Base-by-base conservation (phyloP, 2,113 vertebrate genomes). In the Sebastes schlegelii region DNA sequence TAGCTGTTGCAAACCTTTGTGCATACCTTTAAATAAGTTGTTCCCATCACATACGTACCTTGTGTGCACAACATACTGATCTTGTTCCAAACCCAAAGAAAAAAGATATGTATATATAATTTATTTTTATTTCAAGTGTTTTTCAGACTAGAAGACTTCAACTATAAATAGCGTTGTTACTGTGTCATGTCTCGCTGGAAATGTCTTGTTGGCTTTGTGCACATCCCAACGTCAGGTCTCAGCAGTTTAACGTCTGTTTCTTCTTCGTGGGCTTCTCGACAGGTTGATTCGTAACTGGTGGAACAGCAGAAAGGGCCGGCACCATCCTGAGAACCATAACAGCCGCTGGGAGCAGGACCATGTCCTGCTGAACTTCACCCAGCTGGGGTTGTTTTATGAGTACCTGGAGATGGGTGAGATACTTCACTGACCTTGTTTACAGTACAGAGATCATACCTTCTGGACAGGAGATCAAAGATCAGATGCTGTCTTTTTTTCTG, bases 341-440 rank as follows among this genome's bases (percentile, higher is more conserved):
- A 98, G 96, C 89, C 96, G 98, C 81, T 99, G 98, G 97, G 98
- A 99, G 80, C 97, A 99, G 85, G 98, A 99, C 87, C 90, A 97
- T 46, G 96, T 97, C 86, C 94, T 99, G 80, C 96, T 96, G 93
- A 92, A 69, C 79, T 98, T 99, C 90, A 96, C 94, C 84, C 87
- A 96, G 71, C 93, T 98, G 76, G 97, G 96, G 16, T 93, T 99
- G 46, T 99, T 99, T 94, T 98, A 99, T 46, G 98, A 99, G 85
- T 99, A 99, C 88, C 94, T 99, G 82, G 98, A 99, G 94, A 99
- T 99, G 98, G 98, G 98, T 99, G 89, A 88, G 91, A 34, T 5
- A 11, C 7, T 5, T 66, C 6, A 13, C 69, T n/a, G 23, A 5
- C 14, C 5, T 61, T 64, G n/a, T 57, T 67, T 19, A 19, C 34